Evolutionary conservation across 2,888 invertebrate genomes (phyloP), one percentile per base, ranked within the genome.

Genomic region (Glaucopsyche alexis): DNA sequence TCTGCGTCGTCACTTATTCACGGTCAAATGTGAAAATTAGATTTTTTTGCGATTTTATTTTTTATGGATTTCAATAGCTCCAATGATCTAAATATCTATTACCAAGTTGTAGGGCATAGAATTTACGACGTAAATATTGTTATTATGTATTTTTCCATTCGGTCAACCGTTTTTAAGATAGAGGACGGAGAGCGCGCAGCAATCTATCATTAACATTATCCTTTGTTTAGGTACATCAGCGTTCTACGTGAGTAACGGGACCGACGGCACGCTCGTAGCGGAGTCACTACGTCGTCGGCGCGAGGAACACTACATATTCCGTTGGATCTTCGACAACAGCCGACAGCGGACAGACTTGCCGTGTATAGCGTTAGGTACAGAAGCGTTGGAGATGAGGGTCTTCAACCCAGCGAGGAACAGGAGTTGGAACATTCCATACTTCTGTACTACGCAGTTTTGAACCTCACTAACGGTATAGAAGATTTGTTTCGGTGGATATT

Each of bases 241-340:
- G 0, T 77, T 76, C 1, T 76, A 79, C 74, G 80, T 81, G 49
- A 86, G 86, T 79, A 81, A 78, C 77, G 79, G 80, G 73, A 83
- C 83, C 2, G 87, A 86, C 38, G 82, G 76, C 55, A 75, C 79
- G 52, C 60, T 29, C 7, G 73, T 42, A 8, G 67, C 78, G 40
- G 70, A 75, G 38, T 38, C 60, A 45, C n/a, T 76, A 47, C 79
- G 79, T 4, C 79, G 77, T 6, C 79, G 77, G 5, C 78, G 79
- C 49, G 78, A 79, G 6, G 80, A 81, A 19, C 75, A 80, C 2
- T 81, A 78, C 80, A 82, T 86, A 73, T 76, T 76, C n/a, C 81
- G 85, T 0, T 88, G 88, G 88, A 85, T 78, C 2, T 85, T 86
- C 76, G 82, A 86, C 79, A 87, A 85, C 80, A 81, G 77, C 69